Percentiles rank a stretch among this genome's conserved stretches.
These are phyloP conservation scores for Eupleurogrammus muticus DNA, from an alignment of 2,797 vertebrate genomes.

Conservation along the genomic window DNA sequence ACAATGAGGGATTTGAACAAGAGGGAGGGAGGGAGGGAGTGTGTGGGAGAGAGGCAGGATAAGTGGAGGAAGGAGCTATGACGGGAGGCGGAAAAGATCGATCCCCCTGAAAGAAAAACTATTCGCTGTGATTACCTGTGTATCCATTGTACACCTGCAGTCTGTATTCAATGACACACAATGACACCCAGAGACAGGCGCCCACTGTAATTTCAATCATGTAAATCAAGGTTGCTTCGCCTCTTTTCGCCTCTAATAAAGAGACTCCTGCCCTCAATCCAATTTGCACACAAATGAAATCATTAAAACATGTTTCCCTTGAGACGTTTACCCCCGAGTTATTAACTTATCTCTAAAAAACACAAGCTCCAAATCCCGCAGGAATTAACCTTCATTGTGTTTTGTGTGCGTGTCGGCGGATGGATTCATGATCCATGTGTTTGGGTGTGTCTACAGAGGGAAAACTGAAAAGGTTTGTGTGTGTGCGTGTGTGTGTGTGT, in stretches of 20 bases:
- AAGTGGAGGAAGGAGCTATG: constrained; percentile 14
- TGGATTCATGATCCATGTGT: constrained; percentile 38
- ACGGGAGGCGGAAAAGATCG: constrained; percentile 34
- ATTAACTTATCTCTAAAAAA: constrained; percentile 83
- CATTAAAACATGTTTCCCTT: constrained; percentile 80
- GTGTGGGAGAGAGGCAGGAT: constrained; percentile 24
- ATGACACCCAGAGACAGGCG: constrained; percentile 37
- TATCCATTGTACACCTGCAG: constrained; percentile 27
- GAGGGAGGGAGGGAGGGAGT: constrained; percentile 12
- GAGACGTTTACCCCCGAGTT: constrained; percentile 77
- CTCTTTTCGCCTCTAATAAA: constrained; percentile 68
- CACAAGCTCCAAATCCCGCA: constrained; percentile 71
- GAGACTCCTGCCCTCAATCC: constrained; percentile 74
- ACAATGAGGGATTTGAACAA: constrained; percentile 2
- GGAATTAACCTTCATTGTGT: constrained; percentile 73
- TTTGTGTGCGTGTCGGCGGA: constrained; percentile 43
- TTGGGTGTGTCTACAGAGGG: constrained; percentile 20
- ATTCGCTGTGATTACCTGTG: constrained; percentile 47
- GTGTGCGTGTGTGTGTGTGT: constrained; percentile 4
- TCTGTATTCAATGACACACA: constrained; percentile 49
- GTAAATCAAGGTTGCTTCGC: constrained; percentile 53
- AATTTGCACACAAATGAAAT: constrained; percentile 90
- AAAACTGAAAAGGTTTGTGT: constrained; percentile 24
- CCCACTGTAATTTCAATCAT: constrained; percentile 59
- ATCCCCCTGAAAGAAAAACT: constrained; percentile 33